Evolutionary conservation across 2,113 vertebrate genomes (phyloP), one percentile per base, ranked within the genome.

Genomic region (Lycaon pictus): DNA sequence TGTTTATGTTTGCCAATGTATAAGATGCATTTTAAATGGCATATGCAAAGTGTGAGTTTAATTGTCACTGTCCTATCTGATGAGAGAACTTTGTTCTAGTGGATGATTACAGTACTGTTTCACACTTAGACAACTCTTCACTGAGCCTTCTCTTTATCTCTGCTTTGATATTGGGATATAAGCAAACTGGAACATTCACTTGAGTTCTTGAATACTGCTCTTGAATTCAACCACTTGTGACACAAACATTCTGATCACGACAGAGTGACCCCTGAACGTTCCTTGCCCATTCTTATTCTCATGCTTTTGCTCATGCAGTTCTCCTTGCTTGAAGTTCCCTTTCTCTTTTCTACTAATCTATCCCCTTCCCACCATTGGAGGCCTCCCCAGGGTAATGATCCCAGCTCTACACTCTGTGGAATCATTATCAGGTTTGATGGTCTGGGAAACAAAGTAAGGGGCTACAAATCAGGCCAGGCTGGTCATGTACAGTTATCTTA

Each of bases 11-110:
- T 87, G 51, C 17, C 20, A 37, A 16, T 85, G 11, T 60, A 27
- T 86, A 94, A 35, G 62, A 76, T 85, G 25, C 51, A 88, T 74
- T 37, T 84, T 71, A 87, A 97, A n/a, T 69, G 58, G 19, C 20
- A 13, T 3, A 25, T 11, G 65, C 32, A 19, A 35, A 58, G 15
- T 92, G 25, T 37, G n/a, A 93, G 12, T 79, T 74, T 35, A 85
- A 62, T 51, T 9, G 43, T 32, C 25, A 20, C 43, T 55, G 11
- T 65, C 23, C 3, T 62, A 37, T 58, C 23, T 96, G 81, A 37
- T 85, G 65, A 88, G 62, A 83, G 81, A 94, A n/a, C 5, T 37
- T 83, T n/a, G 62, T 16, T 85, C 60, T 60, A 32, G 43, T 11
- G 77, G 25, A 32, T 20, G 56, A 9, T 43, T 9, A 1, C 16